These are phyloP conservation scores for Trilocha varians DNA, from an alignment of 2,888 invertebrate species.

Conservation along the genomic window DNA sequence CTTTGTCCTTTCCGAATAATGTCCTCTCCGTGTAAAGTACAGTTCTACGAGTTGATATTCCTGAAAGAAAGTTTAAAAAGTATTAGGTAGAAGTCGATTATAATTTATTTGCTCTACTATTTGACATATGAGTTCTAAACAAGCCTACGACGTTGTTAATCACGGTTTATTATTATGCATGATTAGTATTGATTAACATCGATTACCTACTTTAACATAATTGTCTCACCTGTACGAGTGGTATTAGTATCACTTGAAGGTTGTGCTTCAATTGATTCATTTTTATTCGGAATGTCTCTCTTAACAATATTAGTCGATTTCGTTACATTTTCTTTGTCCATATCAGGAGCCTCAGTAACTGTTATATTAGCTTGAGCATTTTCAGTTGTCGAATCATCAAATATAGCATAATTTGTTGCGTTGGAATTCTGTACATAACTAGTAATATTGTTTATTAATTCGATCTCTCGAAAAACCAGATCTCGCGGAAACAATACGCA, in stretches of 20 bases:
- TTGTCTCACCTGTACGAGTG: constrained; percentile 1
- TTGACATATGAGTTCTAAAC: too few species aligned
- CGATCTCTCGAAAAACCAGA: constrained; percentile 39
- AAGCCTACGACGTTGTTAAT: too few species aligned
- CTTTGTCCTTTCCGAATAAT: constrained; percentile 36
- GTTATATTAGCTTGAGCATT: constrained; percentile 24
- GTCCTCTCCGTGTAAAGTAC: constrained; percentile 41
- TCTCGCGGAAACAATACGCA: constrained; percentile 47
- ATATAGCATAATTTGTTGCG: constrained; percentile 1
- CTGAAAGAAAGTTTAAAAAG: constrained; percentile 24
- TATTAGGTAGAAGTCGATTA: background rate
- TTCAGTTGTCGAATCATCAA: constrained; percentile 12
- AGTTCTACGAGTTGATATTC: constrained; percentile 37
- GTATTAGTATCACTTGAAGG: background rate
- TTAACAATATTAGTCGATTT: constrained; percentile 5
- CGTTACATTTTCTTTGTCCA: constrained; percentile 17
- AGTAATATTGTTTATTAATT: constrained; percentile 16
- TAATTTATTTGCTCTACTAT: too few species aligned
- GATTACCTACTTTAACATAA: too few species aligned
- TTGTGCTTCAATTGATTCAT: background rate
- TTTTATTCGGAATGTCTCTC: constrained; percentile 11
- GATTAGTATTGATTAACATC: too few species aligned
- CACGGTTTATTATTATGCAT: too few species aligned
- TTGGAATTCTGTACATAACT: background rate
- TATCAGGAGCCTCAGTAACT: constrained; percentile 12